A percentile compares a stretch with the other conserved stretches of the same genome.
Conservation (phyloP, 2,113 vertebrate species). For the Daubentonia madagascariensis region DNA sequence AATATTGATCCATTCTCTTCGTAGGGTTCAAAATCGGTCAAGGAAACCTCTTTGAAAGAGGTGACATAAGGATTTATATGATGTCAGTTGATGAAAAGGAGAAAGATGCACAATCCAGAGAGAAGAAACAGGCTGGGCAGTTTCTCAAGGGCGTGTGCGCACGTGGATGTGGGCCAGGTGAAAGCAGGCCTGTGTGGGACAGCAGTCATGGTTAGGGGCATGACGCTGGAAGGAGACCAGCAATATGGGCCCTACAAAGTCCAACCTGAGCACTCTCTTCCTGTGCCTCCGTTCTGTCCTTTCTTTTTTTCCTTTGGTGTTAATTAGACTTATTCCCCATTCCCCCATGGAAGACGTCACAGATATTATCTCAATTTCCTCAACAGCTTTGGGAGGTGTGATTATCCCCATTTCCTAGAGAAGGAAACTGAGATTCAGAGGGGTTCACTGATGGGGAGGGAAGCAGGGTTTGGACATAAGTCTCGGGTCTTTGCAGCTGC, state of each 20-base stretch:
- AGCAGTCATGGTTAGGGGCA: not conserved
- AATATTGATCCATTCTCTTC: not conserved
- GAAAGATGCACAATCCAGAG: not conserved
- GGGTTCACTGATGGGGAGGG: not conserved
- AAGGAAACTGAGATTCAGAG: not conserved
- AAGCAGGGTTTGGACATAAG: not conserved
- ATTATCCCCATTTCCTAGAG: not conserved
- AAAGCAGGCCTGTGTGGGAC: not conserved
- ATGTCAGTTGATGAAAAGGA: not conserved
- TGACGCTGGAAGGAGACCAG: not conserved
- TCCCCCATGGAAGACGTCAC: not conserved
- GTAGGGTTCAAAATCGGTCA: not conserved
- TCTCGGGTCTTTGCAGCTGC: fast-evolving
- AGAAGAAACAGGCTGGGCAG: not conserved
- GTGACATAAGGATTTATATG: not conserved
- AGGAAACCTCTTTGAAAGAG: not conserved
- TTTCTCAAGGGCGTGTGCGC: not conserved
- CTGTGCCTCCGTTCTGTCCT: not conserved
- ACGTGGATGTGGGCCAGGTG: fast-evolving
- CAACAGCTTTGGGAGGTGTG: not conserved
- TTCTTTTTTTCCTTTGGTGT: not conserved
- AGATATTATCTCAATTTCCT: not conserved
- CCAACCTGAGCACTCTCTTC: not conserved
- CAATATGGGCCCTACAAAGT: not conserved
- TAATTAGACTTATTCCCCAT: too few relatives aligned